Evolutionary conservation across 2,797 vertebrate species (phyloP).

Genomic region (Geotrypetes seraphini): DNA sequence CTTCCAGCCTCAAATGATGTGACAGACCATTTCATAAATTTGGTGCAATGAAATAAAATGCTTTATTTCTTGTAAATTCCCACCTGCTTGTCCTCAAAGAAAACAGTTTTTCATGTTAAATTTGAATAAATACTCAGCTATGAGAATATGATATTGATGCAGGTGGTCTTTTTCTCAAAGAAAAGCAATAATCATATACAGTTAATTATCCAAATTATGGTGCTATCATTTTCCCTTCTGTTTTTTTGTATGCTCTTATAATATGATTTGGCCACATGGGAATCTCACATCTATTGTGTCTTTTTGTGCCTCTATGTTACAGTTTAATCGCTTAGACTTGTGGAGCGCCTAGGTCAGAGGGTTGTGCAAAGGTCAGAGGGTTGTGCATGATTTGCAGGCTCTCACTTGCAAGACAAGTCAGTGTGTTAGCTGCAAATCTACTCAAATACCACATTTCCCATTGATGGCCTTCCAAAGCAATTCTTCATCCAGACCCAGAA

Average conservation of each 20-base stretch:
- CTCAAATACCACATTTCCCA: conserved; percentile 33
- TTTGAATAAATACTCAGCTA: too few relatives aligned
- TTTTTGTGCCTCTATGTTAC: conserved; percentile 1
- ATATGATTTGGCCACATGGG: background rate
- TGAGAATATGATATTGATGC: fast-evolving
- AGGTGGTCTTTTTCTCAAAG: background rate
- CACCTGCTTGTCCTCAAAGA: too few relatives aligned
- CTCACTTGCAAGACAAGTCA: conserved; percentile 30
- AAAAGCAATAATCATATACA: background rate
- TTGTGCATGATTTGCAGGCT: conserved; percentile 38
- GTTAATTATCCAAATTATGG: too few relatives aligned
- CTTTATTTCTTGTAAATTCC: too few relatives aligned
- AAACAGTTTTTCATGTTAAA: too few relatives aligned
- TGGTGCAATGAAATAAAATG: too few relatives aligned
- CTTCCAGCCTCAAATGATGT: too few relatives aligned
- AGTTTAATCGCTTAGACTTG: conserved; percentile 10
- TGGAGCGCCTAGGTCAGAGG: conserved; percentile 15
- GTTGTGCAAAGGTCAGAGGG: conserved; percentile 28
- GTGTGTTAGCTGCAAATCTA: conserved; percentile 17
- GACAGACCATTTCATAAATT: too few relatives aligned
- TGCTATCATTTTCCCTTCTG: background rate
- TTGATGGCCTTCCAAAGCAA: conserved; percentile 39
- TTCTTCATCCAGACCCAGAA: conserved; percentile 39
- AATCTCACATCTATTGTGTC: conserved; percentile 1
- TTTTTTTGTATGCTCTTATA: background rate